A percentile compares a stretch with the other conserved stretches of the same genome.
These are phyloP conservation scores for Ophion obscuratus DNA, from an alignment of 2,888 invertebrate genomes.

Conservation along the genomic window DNA sequence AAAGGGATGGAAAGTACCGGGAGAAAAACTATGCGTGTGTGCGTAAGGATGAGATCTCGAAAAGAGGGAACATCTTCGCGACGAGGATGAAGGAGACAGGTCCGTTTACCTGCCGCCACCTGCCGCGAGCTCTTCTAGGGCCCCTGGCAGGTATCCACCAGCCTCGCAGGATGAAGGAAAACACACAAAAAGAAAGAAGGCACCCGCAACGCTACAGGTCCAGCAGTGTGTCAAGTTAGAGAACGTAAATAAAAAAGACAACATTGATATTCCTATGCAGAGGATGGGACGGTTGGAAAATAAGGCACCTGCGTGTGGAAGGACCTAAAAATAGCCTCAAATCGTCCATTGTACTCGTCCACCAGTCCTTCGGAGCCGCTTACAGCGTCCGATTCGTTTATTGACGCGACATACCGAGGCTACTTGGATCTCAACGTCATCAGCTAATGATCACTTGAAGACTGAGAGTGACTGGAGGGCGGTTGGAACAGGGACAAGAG, in stretches of 20 bases:
- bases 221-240: conserved; percentile 28
- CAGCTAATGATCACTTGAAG: neutral
- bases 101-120: conserved; percentile 63
- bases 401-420: neutral
- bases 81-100: conserved; percentile 50
- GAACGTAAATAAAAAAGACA: conserved; percentile 27
- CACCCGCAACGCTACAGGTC: conserved; percentile 42
- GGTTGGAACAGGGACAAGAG: neutral
- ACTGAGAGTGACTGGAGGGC: no score
- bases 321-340: neutral
- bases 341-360: neutral
- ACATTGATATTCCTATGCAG: conserved; percentile 6
- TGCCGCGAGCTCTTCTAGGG: conserved; percentile 52
- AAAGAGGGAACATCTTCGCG: conserved; percentile 46
- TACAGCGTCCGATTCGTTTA: neutral
- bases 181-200: conserved; percentile 27
- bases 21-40: neutral
- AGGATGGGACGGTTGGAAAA: conserved; percentile 3
- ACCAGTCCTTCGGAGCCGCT: neutral
- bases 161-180: conserved; percentile 8
- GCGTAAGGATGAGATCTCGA: conserved; percentile 44
- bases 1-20: conserved; percentile 35
- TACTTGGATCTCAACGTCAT: no score
- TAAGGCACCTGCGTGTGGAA: conserved; percentile 12
- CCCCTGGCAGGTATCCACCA: conserved; percentile 55